Evolutionary conservation across 1,140 invertebrate species (phyloP), one percentile per base, ranked within the genome.

Genomic region (Brachionus calyciflorus): DNA sequence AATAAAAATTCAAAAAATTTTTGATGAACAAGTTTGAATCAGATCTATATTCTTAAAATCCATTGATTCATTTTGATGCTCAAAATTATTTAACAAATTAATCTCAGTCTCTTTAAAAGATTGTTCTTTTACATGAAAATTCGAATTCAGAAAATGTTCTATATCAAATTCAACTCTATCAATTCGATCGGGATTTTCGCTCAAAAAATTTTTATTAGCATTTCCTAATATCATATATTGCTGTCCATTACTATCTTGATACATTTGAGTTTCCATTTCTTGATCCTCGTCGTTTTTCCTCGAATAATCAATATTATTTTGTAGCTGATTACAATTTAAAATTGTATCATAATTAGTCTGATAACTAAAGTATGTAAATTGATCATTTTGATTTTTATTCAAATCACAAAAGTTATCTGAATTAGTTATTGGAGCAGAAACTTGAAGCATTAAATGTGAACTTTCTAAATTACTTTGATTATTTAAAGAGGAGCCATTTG

Each of bases 111-210:
- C 60, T 44, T 41, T 44, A 65, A 44, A 65, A 65, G 7, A 19
- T 46, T 65, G 40, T 44, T 65, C 60, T 65, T 65, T 65, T 6
- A 65, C 60, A 30, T 37, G 40, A 65, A 65, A 65, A 65, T 65
- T 65, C 6, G 60, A 65, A 41, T 65, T 41, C 28, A 65, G 44
- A 65, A 65, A 65, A 12, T 65, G 28, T 21, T 65, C 60, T 10
- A 65, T 44, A 44, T 65, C 60, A 14, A 65, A 65, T 24, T 65
- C 60, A 14, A 65, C 40, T 21, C 60, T 9, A 41, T 65, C 60
- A 12, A 10, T 4, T 44, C 24, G 33, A 44, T 46, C 44, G 3
- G 2, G 5, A 10, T 17, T 14, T 46, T 7, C n/a, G 17, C 3
- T 55, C 53, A n/a, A 37, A 40, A 37, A 33, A 37, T 9, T 33